A percentile compares a stretch with the other conserved stretches of the same genome.
Conservation (phyloP, 1,140 invertebrate genomes). For the Ceratina australensis region DNA sequence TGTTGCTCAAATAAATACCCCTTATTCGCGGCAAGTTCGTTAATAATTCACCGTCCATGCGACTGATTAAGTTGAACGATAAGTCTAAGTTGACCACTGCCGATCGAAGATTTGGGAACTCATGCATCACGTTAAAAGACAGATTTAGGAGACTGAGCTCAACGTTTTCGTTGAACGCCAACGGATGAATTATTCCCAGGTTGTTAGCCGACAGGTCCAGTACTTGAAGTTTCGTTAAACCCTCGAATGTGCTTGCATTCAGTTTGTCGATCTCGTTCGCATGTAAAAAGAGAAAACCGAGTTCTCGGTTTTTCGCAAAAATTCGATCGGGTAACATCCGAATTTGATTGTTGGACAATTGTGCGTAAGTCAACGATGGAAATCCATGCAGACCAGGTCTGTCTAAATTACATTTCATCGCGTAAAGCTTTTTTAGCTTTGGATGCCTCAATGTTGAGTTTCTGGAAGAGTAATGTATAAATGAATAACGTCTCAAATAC, state of each 20-base stretch:
- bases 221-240: constrained; percentile 78
- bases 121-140: constrained; percentile 81
- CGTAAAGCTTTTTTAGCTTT: constrained; percentile 81
- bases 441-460: constrained; percentile 74
- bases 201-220: constrained; percentile 84
- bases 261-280: constrained; percentile 82
- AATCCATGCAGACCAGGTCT: constrained; percentile 82
- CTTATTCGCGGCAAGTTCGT: constrained; percentile 80
- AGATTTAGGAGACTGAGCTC: constrained; percentile 82
- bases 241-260: constrained; percentile 72
- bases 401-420: constrained; percentile 84
- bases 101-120: constrained; percentile 62
- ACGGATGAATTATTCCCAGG: constrained; percentile 79
- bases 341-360: constrained; percentile 83
- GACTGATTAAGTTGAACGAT: constrained; percentile 83
- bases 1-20: constrained; percentile 80
- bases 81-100: constrained; percentile 78
- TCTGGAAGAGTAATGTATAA: constrained; percentile 51
- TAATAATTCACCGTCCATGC: constrained; percentile 80
- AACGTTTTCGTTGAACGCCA: constrained; percentile 81
- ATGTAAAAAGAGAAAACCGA: constrained; percentile 83
- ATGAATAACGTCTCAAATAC: neutral
- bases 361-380: constrained; percentile 80
- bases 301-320: constrained; percentile 82
- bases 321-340: constrained; percentile 79